phyloP scores from a whole-genome alignment of 2,113 vertebrate species.

The Thamnophis sirtalis region DNA sequence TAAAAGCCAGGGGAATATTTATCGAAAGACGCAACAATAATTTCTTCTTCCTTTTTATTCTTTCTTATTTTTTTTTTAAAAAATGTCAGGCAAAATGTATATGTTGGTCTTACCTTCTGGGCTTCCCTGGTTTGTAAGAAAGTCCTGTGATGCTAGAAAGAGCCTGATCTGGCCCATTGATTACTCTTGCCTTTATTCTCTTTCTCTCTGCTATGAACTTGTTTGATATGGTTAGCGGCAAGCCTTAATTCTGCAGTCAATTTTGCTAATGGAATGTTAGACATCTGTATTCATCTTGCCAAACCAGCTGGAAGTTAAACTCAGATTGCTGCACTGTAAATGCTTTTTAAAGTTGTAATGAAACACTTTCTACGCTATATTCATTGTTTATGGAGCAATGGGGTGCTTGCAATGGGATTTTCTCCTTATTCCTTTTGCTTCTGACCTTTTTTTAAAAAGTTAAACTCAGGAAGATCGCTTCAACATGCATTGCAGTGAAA shows the following conservation, averaged over 20 bases:
- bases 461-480: neutral
- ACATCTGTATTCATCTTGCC: neutral
- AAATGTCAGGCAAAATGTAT: neutral
- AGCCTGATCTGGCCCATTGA: neutral
- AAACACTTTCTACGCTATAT: neutral
- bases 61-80: neutral
- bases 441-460: neutral
- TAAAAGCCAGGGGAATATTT: neutral
- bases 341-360: neutral
- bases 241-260: neutral
- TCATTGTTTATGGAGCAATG: neutral
- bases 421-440: neutral
- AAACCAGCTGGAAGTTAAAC: neutral
- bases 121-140: neutral
- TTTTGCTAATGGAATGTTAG: neutral
- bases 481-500: too few relatives aligned
- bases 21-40: neutral
- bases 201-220: neutral
- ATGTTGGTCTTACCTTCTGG: neutral
- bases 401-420: neutral
- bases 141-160: neutral
- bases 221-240: neutral
- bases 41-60: neutral
- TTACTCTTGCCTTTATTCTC: neutral
- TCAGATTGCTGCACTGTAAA: neutral